These are phyloP conservation scores for Helicolenus hilgendorfi DNA, from an alignment of 2,797 vertebrate genomes.

Conservation along the genomic window DNA sequence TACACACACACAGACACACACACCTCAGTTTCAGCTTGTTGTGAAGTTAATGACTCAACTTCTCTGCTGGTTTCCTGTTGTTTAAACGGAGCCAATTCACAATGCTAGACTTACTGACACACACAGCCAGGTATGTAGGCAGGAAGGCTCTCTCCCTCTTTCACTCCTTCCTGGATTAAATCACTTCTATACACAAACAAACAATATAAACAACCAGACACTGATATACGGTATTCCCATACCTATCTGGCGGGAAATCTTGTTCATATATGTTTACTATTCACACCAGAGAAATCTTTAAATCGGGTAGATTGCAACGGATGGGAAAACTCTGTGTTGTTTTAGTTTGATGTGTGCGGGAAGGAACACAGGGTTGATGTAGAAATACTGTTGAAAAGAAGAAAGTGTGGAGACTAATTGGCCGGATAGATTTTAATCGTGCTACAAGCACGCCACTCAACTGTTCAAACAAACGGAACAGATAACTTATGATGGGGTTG, in stretches of 20 bases:
- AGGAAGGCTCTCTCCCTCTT: constrained; percentile 34
- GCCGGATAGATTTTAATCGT: neutral
- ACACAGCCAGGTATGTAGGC: constrained; percentile 59
- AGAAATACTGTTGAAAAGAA: neutral
- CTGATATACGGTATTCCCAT: neutral
- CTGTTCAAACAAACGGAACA: neutral
- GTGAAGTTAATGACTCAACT: constrained; percentile 76
- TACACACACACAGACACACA: constrained; percentile 16
- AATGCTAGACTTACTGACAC: constrained; percentile 60
- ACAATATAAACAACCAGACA: constrained; percentile 8
- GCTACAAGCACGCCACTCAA: neutral
- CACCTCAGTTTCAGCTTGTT: constrained; percentile 64
- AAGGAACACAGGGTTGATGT: neutral
- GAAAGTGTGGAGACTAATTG: neutral
- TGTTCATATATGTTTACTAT: neutral
- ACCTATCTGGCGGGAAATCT: neutral
- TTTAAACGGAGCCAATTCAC: constrained; percentile 68
- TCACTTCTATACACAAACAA: constrained; percentile 16
- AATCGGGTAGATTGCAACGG: neutral
- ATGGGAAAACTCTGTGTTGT: neutral
- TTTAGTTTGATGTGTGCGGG: neutral
- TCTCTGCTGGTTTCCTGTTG: constrained; percentile 76
- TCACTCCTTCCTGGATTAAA: constrained; percentile 53
- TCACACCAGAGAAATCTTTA: neutral
- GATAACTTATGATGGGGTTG: neutral